Percentiles rank a stretch among this genome's conserved stretches.
Conservation (phyloP, 2,888 invertebrate species). For the Diplazon laetatorius region DNA sequence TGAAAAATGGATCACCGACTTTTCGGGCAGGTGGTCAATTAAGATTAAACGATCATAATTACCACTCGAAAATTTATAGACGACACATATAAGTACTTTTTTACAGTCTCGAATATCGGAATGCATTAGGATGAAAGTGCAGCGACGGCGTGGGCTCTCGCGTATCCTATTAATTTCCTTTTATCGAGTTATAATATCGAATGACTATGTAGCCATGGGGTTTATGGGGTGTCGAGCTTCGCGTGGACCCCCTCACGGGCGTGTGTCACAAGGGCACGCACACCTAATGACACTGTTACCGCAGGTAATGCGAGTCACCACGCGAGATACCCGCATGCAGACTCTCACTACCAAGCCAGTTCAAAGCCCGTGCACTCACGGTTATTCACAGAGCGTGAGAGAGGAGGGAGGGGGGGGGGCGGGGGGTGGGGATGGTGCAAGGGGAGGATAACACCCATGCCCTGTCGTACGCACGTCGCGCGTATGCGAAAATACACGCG, state of each 20-base stretch:
- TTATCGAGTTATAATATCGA: constrained; percentile 73
- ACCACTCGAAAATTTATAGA: not conserved
- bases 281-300: constrained; percentile 78
- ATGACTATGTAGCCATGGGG: constrained; percentile 64
- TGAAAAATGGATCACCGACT: too few relatives aligned
- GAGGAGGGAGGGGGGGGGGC: constrained; percentile 10
- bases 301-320: constrained; percentile 76
- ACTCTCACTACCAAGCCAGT: constrained; percentile 11
- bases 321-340: constrained; percentile 64
- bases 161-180: constrained; percentile 73
- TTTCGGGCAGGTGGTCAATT: not conserved
- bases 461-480: constrained; percentile 21
- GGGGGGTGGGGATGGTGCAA: not conserved
- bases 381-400: not conserved
- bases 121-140: constrained; percentile 38
- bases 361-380: constrained; percentile 22
- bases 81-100: not conserved
- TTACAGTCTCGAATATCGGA: not conserved
- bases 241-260: constrained; percentile 24
- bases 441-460: constrained; percentile 47
- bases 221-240: constrained; percentile 47
- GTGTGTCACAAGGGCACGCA: constrained; percentile 64
- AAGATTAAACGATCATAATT: not conserved
- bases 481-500: constrained; percentile 5
- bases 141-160: constrained; percentile 65